These are phyloP conservation scores for Raja brachyura DNA, from an alignment of 2,113 vertebrate species.

Conservation along the genomic window DNA sequence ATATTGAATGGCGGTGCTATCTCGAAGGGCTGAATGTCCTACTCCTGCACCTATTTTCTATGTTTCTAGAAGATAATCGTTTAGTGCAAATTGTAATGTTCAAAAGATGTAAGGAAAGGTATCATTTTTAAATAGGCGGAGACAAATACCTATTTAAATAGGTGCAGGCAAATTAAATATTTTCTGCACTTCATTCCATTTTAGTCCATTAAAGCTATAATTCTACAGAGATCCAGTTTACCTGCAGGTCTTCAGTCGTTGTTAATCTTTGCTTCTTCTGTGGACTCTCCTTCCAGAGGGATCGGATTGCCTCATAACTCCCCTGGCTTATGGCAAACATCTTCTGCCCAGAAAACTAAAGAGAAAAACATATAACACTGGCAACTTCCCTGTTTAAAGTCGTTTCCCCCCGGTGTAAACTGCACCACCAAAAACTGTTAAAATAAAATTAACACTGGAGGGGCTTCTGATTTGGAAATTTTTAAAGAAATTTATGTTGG, in stretches of 20 bases:
- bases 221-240: not conserved
- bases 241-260: not conserved
- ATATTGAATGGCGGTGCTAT: too few species aligned
- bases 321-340: conserved; percentile 55
- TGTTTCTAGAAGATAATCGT: not conserved
- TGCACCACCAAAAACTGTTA: not conserved
- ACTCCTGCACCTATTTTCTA: too few species aligned
- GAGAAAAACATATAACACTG: not conserved
- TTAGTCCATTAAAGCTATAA: not conserved
- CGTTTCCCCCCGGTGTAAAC: not conserved
- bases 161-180: not conserved
- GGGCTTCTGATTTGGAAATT: not conserved
- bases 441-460: not conserved
- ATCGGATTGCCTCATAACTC: conserved; percentile 54
- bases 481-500: not conserved
- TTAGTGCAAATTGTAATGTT: not conserved
- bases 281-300: conserved; percentile 53
- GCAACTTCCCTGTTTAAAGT: not conserved
- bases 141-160: not conserved
- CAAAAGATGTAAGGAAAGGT: not conserved
- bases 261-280: conserved; percentile 38
- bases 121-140: not conserved
- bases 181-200: not conserved
- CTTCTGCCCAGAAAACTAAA: conserved; percentile 47
- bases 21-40: too few species aligned